Evolutionary conservation across 1,140 invertebrate species (phyloP).

Genomic region (Eurosta solidaginis): DNA sequence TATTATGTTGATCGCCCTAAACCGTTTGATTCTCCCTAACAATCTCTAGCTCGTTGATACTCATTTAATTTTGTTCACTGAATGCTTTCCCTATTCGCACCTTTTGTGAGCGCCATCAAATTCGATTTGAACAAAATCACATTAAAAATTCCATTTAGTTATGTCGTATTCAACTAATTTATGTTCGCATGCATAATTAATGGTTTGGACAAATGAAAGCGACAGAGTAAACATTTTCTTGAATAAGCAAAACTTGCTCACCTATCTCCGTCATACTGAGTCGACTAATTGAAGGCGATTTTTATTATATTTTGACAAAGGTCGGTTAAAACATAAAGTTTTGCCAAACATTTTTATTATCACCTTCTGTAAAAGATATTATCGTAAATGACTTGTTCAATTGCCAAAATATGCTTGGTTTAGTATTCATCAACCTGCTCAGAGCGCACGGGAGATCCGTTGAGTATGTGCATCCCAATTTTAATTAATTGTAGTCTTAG

Average conservation of each 20-base stretch:
- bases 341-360: not conserved
- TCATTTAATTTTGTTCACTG: not conserved
- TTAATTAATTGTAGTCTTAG: slow-evolving; percentile 30
- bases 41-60: not conserved
- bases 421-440: not conserved
- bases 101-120: not conserved
- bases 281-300: no score
- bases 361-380: not conserved
- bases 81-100: not conserved
- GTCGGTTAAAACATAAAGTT: no score
- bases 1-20: no score
- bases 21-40: not conserved
- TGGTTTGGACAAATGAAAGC: no score
- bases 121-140: not conserved
- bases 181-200: slow-evolving; percentile 1
- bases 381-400: slow-evolving; percentile 17
- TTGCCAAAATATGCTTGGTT: not conserved
- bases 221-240: no score
- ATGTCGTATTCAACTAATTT: slow-evolving; percentile 18
- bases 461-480: not conserved
- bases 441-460: no score
- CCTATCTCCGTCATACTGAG: no score
- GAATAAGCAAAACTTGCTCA: no score
- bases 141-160: slow-evolving; percentile 16
- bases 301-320: not conserved